phyloP scores from a whole-genome alignment of 2,797 vertebrate genomes.

The Euthynnus affinis region DNA sequence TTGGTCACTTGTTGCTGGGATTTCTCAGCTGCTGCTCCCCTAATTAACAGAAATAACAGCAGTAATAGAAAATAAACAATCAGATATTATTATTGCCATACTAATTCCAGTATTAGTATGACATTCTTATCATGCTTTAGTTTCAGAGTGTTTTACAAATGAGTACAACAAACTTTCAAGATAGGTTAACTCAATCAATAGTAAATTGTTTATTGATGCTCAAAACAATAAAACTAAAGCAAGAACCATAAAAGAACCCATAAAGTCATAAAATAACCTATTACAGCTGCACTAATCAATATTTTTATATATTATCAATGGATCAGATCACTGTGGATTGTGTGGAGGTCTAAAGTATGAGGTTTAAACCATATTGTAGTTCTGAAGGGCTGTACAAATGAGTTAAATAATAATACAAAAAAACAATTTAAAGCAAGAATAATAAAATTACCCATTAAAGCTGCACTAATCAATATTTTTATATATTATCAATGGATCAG shows the following conservation, averaged over 20 bases:
- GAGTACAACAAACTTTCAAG: neutral
- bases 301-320: neutral
- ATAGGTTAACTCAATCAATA: neutral
- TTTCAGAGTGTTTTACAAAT: neutral
- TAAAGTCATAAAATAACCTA: constrained; percentile 4
- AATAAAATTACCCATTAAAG: neutral
- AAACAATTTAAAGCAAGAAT: neutral
- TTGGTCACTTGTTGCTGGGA: too few species aligned
- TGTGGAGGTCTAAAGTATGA: too few species aligned
- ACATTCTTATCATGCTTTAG: neutral
- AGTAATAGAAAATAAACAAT: neutral
- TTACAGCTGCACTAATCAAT: neutral
- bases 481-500: neutral
- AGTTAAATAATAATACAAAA: neutral
- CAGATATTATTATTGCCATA: neutral
- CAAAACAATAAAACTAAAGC: constrained; percentile 6
- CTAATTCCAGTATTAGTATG: neutral
- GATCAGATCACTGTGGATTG: too few species aligned
- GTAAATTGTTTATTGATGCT: neutral
- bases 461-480: neutral
- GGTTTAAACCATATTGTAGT: neutral
- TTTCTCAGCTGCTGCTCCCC: neutral
- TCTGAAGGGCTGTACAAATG: neutral
- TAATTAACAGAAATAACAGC: neutral
- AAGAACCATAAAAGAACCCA: neutral